Percentiles rank a stretch among this genome's conserved stretches.
These are phyloP conservation scores for Sylvietta virens DNA, from an alignment of 2,113 vertebrate species.

Conservation along the genomic window DNA sequence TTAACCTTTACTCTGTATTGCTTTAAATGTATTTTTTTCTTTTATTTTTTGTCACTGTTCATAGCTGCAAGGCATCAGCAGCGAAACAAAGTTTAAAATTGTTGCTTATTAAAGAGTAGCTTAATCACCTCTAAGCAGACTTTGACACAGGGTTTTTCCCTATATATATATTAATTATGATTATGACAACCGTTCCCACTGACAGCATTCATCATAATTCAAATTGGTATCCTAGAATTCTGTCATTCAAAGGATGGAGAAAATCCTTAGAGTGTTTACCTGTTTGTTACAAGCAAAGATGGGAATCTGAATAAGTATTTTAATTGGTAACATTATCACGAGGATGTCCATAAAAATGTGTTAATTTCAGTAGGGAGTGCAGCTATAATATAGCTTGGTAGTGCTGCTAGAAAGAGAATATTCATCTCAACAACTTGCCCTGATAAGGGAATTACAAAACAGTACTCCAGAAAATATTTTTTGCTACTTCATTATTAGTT, in stretches of 20 bases:
- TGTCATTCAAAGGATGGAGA: slow-evolving; percentile 34
- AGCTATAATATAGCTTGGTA: slow-evolving; percentile 63
- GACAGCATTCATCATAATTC: background rate
- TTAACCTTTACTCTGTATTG: slow-evolving; percentile 72
- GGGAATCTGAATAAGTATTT: slow-evolving; percentile 40
- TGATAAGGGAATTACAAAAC: slow-evolving; percentile 81
- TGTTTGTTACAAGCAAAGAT: slow-evolving; percentile 62
- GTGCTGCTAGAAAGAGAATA: slow-evolving; percentile 75
- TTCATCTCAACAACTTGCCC: slow-evolving; percentile 73
- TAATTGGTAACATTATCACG: slow-evolving; percentile 33
- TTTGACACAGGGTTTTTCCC: background rate
- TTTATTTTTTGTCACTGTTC: slow-evolving; percentile 64
- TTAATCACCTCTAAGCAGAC: slow-evolving; percentile 50
- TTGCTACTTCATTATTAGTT: slow-evolving; percentile 83
- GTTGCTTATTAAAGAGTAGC: slow-evolving; percentile 57
- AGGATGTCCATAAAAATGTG: slow-evolving; percentile 62
- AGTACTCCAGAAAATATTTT: slow-evolving; percentile 82
- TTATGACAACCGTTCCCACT: slow-evolving; percentile 8
- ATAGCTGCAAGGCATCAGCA: slow-evolving; percentile 63
- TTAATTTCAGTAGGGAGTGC: slow-evolving; percentile 60
- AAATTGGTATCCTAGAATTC: slow-evolving; percentile 4
- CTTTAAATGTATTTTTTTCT: slow-evolving; percentile 66
- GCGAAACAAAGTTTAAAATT: slow-evolving; percentile 63
- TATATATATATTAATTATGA: background rate
- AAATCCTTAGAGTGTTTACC: slow-evolving; percentile 32